Base-by-base conservation (phyloP, 2,888 invertebrate species). In the Drosophila paracracens region DNA sequence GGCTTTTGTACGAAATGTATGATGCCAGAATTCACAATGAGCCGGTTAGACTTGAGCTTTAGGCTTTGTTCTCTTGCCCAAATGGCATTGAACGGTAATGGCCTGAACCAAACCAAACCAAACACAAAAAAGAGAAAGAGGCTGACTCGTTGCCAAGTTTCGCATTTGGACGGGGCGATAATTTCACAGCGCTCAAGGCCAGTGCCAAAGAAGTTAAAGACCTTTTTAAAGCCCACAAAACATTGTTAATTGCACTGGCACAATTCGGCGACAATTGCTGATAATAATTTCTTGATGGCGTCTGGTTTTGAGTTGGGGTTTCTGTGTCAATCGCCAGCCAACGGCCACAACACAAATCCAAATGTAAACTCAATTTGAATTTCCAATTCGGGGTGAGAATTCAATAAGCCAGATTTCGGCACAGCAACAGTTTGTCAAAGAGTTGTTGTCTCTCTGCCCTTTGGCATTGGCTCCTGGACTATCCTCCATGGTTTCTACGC, bases 1-100 rank as follows among this genome's bases (percentile, higher is more conserved):
- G 70, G 74, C 86, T 74, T 82, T 83, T 83, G 85, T 81, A 76
- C 77, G 71, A 71, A 57, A 71, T 67, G 81, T 65, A 62, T 67
- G 81, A 61, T 70, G 61, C 63, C 76, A 51, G 82, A 79, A 83
- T 80, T 74, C 68, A 83, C 87, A 83, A 87, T 87, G 82, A 80
- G 84, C 74, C 64, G 67, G 60, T 64, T 64, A 43, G 60, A 52
- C 69, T 53, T 59, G 48, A 58, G 43, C 56, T n/a, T 57, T 53
- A 13, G 53, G 60, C 56, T 52, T 57, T 74, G 67, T 64, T 61
- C 60, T 60, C 46, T 16, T 57, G 64, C 56, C 66, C 63, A 64
- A 77, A 70, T 88, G 88, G 85, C 85, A 88, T 88, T 85, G 88
- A 85, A 88, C 85, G 74, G 83, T 81, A 79, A 74, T 84, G 82